Percentiles rank a stretch among this genome's conserved stretches.
phyloP scores from a whole-genome alignment of 2,888 invertebrate genomes.

The Papilio protenor region DNA sequence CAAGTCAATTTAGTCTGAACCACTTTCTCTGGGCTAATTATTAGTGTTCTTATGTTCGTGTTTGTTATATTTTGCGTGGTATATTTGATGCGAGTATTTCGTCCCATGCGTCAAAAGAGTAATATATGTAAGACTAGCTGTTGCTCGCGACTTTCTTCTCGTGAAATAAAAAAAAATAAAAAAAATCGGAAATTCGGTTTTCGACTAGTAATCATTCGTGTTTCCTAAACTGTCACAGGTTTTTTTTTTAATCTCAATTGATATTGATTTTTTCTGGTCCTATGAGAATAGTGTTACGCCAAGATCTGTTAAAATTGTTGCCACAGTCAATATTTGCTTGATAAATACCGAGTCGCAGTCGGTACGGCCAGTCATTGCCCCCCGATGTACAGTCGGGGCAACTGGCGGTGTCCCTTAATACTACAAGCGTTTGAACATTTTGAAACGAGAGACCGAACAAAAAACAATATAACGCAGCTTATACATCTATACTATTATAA shows the following conservation, averaged over 20 bases:
- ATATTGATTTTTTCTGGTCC: background rate
- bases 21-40: background rate
- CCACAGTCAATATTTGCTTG: constrained; percentile 25
- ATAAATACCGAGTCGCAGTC: constrained; percentile 14
- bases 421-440: too few species aligned
- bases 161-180: too few species aligned
- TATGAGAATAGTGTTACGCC: background rate
- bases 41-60: background rate
- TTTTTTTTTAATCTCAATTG: background rate
- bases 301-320: constrained; percentile 18
- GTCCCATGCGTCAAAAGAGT: too few species aligned
- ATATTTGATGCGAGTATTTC: too few species aligned
- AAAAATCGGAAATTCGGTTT: background rate
- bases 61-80: background rate
- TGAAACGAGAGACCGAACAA: too few species aligned
- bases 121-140: too few species aligned
- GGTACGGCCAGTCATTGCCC: constrained; percentile 28
- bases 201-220: too few species aligned
- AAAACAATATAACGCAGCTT: too few species aligned
- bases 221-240: background rate
- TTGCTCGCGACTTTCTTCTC: too few species aligned
- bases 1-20: background rate
- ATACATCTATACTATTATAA: too few species aligned
- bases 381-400: background rate
- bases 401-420: too few species aligned